These are phyloP conservation scores for Aporrectodea caliginosa DNA, from an alignment of 1,140 invertebrate genomes.

Conservation along the genomic window DNA sequence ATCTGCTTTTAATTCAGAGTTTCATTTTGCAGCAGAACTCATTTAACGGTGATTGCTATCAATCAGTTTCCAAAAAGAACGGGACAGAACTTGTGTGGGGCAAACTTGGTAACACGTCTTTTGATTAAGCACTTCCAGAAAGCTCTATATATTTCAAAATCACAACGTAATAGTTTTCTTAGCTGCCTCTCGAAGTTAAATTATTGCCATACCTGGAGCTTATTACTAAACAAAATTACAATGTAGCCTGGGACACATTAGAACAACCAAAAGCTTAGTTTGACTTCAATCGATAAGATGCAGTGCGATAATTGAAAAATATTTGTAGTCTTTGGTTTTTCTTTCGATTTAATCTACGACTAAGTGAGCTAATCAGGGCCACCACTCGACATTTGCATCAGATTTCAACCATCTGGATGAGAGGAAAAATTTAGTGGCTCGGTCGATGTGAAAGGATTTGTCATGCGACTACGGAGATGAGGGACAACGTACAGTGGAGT, in stretches of 20 bases:
- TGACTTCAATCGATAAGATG: background rate
- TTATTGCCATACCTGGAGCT: background rate
- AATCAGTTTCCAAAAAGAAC: background rate
- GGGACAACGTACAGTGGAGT: no score
- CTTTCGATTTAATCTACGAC: background rate
- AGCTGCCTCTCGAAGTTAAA: background rate
- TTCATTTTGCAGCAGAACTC: background rate
- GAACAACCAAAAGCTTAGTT: background rate
- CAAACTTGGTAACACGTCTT: background rate
- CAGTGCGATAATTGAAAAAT: background rate
- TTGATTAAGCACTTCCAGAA: background rate
- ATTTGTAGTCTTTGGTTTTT: background rate
- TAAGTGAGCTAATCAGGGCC: background rate
- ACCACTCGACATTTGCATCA: background rate
- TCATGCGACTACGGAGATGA: no score
- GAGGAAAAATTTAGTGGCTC: no score
- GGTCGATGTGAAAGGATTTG: no score
- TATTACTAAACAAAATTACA: constrained; percentile 1
- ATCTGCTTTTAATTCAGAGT: background rate
- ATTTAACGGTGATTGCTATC: background rate
- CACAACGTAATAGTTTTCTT: background rate
- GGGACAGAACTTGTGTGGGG: background rate
- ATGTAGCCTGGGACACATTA: background rate
- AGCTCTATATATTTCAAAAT: background rate
- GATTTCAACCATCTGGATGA: no score